A percentile compares a stretch with the other conserved stretches of the same genome.
These are phyloP conservation scores for Globodera ellingtonae DNA, from an alignment of 1,140 invertebrate genomes.

Conservation along the genomic window DNA sequence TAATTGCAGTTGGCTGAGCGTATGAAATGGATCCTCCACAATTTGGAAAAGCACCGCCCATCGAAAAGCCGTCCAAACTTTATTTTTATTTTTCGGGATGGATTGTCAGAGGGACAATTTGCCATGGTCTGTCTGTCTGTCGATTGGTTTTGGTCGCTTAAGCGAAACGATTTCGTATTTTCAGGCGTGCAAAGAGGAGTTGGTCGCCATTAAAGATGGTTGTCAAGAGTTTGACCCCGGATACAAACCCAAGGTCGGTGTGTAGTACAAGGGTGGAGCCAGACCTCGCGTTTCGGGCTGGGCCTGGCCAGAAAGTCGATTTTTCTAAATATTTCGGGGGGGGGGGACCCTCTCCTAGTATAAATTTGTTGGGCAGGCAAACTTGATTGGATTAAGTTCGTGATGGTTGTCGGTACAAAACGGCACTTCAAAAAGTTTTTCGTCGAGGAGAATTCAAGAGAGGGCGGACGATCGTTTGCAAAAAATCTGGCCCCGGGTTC, in stretches of 20 bases:
- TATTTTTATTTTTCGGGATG: constrained; percentile 33
- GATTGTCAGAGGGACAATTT: constrained; percentile 36
- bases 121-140: constrained; percentile 22
- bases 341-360: too few relatives aligned
- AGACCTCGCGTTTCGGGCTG: too few relatives aligned
- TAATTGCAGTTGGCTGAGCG: constrained; percentile 25
- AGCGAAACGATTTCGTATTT: not conserved
- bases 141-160: not conserved
- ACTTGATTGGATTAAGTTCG: constrained; percentile 1
- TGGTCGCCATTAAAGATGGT: constrained; percentile 18
- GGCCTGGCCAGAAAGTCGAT: not conserved
- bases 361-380: too few relatives aligned
- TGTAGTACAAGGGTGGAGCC: not conserved
- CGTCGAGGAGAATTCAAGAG: not conserved
- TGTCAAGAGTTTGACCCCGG: constrained; percentile 13
- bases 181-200: constrained; percentile 18
- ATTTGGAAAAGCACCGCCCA: constrained; percentile 10
- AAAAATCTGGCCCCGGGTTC: constrained; percentile 34
- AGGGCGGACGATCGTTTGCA: constrained; percentile 13
- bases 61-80: constrained; percentile 8
- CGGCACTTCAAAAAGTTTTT: constrained; percentile 37
- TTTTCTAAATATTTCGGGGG: constrained; percentile 11
- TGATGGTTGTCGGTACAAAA: constrained; percentile 22
- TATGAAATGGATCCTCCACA: constrained; percentile 26
- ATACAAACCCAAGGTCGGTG: constrained; percentile 17